A percentile compares a stretch with the other conserved stretches of the same genome.
phyloP scores from a whole-genome alignment of 2,113 vertebrate genomes.

The Sphaerodactylus townsendi region DNA sequence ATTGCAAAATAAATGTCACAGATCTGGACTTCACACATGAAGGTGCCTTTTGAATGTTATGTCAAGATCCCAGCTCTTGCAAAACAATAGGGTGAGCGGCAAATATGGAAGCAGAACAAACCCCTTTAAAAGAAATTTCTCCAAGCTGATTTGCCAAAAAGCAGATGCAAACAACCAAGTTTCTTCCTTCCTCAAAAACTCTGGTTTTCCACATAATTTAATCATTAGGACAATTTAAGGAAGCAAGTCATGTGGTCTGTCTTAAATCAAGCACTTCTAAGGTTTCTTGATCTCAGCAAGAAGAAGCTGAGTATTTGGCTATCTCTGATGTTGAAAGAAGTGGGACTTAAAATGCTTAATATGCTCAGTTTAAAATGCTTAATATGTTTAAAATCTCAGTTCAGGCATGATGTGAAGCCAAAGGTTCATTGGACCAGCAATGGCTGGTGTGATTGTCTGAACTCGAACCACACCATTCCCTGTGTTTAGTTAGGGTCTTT shows the following conservation, averaged over 20 bases:
- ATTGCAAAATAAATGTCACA: background rate
- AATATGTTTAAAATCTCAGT: background rate
- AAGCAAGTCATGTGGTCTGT: background rate
- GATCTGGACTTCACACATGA: no score
- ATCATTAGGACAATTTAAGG: background rate
- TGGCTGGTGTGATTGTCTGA: no score
- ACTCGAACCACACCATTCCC: no score
- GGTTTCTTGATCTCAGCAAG: background rate
- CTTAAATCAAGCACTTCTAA: background rate
- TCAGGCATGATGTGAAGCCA: no score
- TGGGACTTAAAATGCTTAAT: background rate
- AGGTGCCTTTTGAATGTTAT: background rate
- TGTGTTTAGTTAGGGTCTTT: no score
- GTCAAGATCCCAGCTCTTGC: accelerated
- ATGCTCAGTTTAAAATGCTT: background rate
- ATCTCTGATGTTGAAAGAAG: background rate
- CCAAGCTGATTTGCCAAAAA: background rate
- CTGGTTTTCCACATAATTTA: background rate
- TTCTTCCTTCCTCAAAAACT: background rate
- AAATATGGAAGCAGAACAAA: background rate
- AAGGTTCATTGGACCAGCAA: no score
- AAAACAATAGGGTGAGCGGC: background rate
- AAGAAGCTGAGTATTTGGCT: background rate
- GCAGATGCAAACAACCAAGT: background rate
- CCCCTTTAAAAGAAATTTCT: background rate